Evolutionary conservation across 2,113 vertebrate species (phyloP).

Genomic region (Oreochromis aureus): DNA sequence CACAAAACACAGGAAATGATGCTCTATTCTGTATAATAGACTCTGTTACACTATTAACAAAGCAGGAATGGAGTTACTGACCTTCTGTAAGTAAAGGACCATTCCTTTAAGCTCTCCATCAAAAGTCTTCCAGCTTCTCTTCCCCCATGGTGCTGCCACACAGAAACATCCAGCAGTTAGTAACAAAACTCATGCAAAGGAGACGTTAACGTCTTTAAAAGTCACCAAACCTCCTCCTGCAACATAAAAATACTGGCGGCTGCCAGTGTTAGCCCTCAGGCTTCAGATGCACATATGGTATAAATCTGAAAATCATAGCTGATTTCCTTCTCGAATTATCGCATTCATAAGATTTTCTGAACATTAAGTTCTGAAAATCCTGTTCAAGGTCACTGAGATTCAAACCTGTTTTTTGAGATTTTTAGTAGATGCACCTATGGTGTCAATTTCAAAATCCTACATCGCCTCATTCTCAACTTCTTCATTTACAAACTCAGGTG

Average conservation of each 20-base stretch:
- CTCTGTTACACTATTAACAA: background rate
- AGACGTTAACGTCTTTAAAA: background rate
- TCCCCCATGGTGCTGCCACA: constrained; percentile 84
- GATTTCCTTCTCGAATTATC: background rate
- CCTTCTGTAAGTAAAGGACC: constrained; percentile 88
- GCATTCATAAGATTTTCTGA: background rate
- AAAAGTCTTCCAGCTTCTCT: constrained; percentile 88
- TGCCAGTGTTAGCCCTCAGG: background rate
- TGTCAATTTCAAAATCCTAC: background rate
- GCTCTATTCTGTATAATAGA: background rate
- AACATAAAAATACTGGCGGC: background rate
- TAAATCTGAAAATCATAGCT: background rate
- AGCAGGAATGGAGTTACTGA: constrained; percentile 14
- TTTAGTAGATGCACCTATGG: background rate
- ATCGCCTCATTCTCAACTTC: background rate
- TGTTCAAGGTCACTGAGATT: background rate
- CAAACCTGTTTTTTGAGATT: background rate
- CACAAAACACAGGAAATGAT: background rate
- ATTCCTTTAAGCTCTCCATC: constrained; percentile 83
- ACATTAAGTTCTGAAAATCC: background rate
- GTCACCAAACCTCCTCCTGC: background rate
- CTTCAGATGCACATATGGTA: background rate
- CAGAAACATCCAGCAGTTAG: background rate
- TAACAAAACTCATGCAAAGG: background rate
- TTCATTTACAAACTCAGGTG: background rate